Evolutionary conservation across 2,888 invertebrate genomes (phyloP).

Genomic region (Linhomoeus sp.): DNA sequence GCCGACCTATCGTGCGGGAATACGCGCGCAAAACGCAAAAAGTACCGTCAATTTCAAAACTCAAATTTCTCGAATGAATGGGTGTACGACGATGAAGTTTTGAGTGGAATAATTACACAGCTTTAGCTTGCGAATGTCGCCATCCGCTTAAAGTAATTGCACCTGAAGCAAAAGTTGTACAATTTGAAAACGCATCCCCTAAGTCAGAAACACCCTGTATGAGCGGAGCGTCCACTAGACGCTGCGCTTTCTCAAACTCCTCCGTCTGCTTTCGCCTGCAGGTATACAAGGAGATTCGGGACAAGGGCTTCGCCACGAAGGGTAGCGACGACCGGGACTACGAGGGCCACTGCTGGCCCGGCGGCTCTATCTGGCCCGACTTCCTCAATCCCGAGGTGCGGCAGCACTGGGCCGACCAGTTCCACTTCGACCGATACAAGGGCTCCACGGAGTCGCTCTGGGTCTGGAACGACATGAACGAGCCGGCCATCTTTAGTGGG

Average conservation of each 20-base stretch:
- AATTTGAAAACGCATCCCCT: too few species aligned
- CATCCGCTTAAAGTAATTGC: too few species aligned
- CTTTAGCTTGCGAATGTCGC: too few species aligned
- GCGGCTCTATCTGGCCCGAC: conserved; percentile 73
- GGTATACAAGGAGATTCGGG: conserved; percentile 65
- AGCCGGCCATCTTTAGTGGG: conserved; percentile 94
- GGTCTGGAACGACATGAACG: conserved; percentile 99
- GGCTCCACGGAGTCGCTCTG: conserved; percentile 39
- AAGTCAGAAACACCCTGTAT: too few species aligned
- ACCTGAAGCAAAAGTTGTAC: too few species aligned
- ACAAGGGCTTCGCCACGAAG: conserved; percentile 68
- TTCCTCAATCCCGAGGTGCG: conserved; percentile 66
- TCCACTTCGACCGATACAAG: conserved; percentile 48
- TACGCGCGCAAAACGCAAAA: too few species aligned
- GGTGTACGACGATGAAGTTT: too few species aligned
- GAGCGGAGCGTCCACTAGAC: too few species aligned
- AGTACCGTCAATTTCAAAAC: too few species aligned
- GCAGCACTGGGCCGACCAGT: conserved; percentile 56
- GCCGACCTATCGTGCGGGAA: too few species aligned
- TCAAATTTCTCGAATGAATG: too few species aligned
- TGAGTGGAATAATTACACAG: too few species aligned
- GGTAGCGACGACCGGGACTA: conserved; percentile 73
- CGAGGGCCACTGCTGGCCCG: conserved; percentile 98
- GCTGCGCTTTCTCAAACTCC: not conserved
- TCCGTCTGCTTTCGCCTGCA: not conserved